Base-by-base conservation (phyloP, 2,113 vertebrate genomes). In the Pelmatolapia mariae region DNA sequence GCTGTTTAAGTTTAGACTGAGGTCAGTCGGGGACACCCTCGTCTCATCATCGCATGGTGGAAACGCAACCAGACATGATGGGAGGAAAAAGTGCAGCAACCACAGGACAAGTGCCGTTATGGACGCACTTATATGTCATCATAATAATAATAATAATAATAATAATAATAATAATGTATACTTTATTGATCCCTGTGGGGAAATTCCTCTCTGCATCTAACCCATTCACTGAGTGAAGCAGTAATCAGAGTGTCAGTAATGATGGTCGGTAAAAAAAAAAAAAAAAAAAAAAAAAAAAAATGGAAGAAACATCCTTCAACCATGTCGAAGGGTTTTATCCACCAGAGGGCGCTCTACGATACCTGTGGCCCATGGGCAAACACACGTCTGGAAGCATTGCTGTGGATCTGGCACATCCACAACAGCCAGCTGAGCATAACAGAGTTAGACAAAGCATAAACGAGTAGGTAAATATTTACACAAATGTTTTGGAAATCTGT, bases 1-100 rank as follows among this genome's bases (percentile, higher is more conserved):
- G 63, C 83, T 89, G n/a, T 91, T 92, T 87, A 22, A 83, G 91
- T 85, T 94, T 89, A 93, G 86, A 84, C 29, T 3, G 53, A 89
- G 91, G 85, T 90, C 89, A 84, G 79, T 10, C 13, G 16, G 84
- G 88, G 89, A 95, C 91, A 52, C 87, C 13, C 84, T 80, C 18
- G 68, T 31, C 88, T 89, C 80, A 52, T 91, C 86, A 93, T 87
- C 83, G 76, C 82, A 66, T 2, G 4, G 36, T 40, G 31, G 15
- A 78, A 81, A 78, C 11, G 4, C 66, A 86, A 10, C 36, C 84
- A 54, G 59, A 10, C 1, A n/a, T 1, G n/a, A 54, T 80, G 33
- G 7, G 2, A 43, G 63, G 31, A 87, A 24, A 66, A 22, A 10
- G 10, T 45, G 26, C 57, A 82, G 81, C 40, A 1, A 78, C 73